Evolutionary conservation across 2,113 vertebrate genomes (phyloP).

Genomic region (Crotalus tigris): DNA sequence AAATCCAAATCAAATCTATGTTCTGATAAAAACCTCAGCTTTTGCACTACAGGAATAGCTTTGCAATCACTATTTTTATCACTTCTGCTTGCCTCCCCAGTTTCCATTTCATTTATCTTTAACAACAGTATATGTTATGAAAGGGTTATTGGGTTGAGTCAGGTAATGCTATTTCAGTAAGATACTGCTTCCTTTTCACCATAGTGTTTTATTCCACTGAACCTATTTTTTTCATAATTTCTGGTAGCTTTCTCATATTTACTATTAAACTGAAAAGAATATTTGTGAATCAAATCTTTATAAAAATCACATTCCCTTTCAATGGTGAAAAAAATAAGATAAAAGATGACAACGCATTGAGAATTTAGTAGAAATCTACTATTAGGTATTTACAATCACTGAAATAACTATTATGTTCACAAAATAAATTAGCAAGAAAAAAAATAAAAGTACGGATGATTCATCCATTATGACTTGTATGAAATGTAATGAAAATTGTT

Average conservation of each 20-base stretch:
- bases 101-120: slow-evolving; percentile 33
- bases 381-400: slow-evolving; percentile 29
- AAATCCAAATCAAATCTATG: slow-evolving; percentile 6
- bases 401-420: slow-evolving; percentile 22
- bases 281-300: background rate
- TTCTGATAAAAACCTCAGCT: background rate
- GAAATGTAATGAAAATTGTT: background rate
- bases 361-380: background rate
- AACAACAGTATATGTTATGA: background rate
- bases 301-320: background rate
- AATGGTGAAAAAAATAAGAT: background rate
- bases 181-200: background rate
- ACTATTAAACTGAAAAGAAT: background rate
- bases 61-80: background rate
- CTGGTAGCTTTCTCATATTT: background rate
- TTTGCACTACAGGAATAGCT: background rate
- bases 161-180: background rate
- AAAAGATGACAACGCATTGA: background rate
- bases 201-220: background rate
- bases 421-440: slow-evolving; percentile 9
- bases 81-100: slow-evolving; percentile 11
- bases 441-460: background rate
- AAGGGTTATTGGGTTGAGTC: background rate
- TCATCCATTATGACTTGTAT: background rate
- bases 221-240: background rate